Evolutionary conservation across 2,888 invertebrate species (phyloP).

Genomic region (Noctuana brunneofusca): DNA sequence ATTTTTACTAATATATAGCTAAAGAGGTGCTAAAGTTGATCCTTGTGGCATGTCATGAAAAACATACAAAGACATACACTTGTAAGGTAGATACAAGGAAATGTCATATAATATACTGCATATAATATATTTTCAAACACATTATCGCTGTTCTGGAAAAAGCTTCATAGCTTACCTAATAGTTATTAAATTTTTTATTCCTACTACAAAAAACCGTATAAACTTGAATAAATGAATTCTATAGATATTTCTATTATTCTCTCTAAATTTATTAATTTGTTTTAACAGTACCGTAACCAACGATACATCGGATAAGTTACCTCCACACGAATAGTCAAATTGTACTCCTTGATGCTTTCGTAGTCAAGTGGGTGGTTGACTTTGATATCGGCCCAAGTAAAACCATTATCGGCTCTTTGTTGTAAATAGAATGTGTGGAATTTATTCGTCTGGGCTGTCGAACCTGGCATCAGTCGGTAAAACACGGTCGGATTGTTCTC

Average conservation of each 20-base stretch:
- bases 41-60: background rate
- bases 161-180: too few species aligned
- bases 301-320: constrained; percentile 80
- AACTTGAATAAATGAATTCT: too few species aligned
- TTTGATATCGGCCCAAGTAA: constrained; percentile 97
- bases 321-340: constrained; percentile 97
- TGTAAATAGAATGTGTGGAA: constrained; percentile 97
- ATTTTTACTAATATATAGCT: too few species aligned
- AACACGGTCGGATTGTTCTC: constrained; percentile 98
- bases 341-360: constrained; percentile 97
- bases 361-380: constrained; percentile 98
- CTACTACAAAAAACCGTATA: too few species aligned
- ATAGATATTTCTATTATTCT: too few species aligned
- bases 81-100: background rate
- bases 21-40: background rate
- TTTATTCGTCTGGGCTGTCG: constrained; percentile 97
- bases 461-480: constrained; percentile 97
- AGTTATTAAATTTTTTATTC: too few species aligned
- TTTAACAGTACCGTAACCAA: too few species aligned
- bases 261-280: too few species aligned
- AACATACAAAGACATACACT: background rate
- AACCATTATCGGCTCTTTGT: constrained; percentile 95
- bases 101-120: constrained; percentile 15
- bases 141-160: too few species aligned
- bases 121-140: too few species aligned